Percentiles rank a stretch among this genome's conserved stretches.
These are phyloP conservation scores for Aspidiotus rigidus DNA, from an alignment of 2,888 invertebrate genomes.

Conservation along the genomic window DNA sequence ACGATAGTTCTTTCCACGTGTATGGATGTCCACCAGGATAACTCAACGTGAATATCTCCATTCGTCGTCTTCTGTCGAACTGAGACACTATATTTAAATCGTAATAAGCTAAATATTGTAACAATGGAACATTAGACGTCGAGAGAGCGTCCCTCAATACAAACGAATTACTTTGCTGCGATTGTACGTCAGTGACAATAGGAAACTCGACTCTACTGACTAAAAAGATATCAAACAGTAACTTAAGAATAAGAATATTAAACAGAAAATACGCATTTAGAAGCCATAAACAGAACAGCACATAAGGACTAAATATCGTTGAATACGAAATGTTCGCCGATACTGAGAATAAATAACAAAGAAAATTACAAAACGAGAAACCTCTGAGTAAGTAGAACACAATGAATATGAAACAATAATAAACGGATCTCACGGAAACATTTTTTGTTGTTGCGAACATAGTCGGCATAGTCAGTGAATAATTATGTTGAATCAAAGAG, in stretches of 20 bases:
- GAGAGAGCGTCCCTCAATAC: constrained; percentile 19
- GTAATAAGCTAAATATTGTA: constrained; percentile 28
- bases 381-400: constrained; percentile 22
- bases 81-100: constrained; percentile 22
- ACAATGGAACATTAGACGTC: constrained; percentile 19
- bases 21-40: constrained; percentile 32
- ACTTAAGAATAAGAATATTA: constrained; percentile 23
- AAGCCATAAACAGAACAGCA: constrained; percentile 25
- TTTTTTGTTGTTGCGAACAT: constrained; percentile 10
- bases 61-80: constrained; percentile 28
- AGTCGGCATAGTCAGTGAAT: constrained; percentile 9
- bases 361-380: constrained; percentile 14
- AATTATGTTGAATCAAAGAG: constrained; percentile 18
- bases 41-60: constrained; percentile 35
- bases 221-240: constrained; percentile 17
- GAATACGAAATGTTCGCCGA: constrained; percentile 20
- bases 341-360: constrained; percentile 23
- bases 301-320: constrained; percentile 15
- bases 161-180: background rate
- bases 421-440: constrained; percentile 18
- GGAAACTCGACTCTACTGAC: constrained; percentile 18
- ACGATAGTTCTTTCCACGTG: constrained; percentile 34
- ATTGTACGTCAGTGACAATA: background rate
- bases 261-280: constrained; percentile 25
- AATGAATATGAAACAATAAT: constrained; percentile 13